These are phyloP conservation scores for Phorcus lineatus DNA, from an alignment of 2,888 invertebrate species.

Conservation along the genomic window DNA sequence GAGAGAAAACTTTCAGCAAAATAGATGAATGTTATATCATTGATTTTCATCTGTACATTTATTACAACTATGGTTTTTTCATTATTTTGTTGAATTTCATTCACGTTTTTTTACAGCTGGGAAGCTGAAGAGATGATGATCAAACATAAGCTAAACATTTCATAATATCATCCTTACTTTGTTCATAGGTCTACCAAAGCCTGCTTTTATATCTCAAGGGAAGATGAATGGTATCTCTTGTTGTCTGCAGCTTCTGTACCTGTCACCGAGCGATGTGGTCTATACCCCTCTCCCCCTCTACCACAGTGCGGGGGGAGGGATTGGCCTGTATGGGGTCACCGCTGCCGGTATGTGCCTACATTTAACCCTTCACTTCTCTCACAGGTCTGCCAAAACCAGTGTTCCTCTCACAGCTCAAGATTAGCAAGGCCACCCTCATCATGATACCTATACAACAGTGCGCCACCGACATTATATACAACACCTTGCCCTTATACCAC, in stretches of 20 bases:
- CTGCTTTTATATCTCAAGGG: slow-evolving; percentile 94
- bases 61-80: no score
- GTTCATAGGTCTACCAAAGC: slow-evolving; percentile 76
- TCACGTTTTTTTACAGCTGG: background rate
- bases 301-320: slow-evolving; percentile 92
- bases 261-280: slow-evolving; percentile 81
- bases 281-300: slow-evolving; percentile 95
- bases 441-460: no score
- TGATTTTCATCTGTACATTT: no score
- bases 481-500: slow-evolving; percentile 94
- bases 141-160: background rate
- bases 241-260: slow-evolving; percentile 42
- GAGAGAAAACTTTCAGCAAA: no score
- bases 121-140: no score
- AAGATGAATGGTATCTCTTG: slow-evolving; percentile 36
- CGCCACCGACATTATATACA: slow-evolving; percentile 86
- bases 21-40: no score
- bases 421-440: background rate
- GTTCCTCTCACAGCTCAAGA: background rate
- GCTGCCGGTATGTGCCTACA: slow-evolving; percentile 24
- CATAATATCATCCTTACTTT: background rate
- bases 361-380: background rate
- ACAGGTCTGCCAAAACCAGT: slow-evolving; percentile 47
- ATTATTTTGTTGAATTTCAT: no score
- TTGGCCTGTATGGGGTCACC: slow-evolving; percentile 79